These are phyloP conservation scores for Lampris megalopsis DNA, from an alignment of 2,113 vertebrate species.

Conservation along the genomic window DNA sequence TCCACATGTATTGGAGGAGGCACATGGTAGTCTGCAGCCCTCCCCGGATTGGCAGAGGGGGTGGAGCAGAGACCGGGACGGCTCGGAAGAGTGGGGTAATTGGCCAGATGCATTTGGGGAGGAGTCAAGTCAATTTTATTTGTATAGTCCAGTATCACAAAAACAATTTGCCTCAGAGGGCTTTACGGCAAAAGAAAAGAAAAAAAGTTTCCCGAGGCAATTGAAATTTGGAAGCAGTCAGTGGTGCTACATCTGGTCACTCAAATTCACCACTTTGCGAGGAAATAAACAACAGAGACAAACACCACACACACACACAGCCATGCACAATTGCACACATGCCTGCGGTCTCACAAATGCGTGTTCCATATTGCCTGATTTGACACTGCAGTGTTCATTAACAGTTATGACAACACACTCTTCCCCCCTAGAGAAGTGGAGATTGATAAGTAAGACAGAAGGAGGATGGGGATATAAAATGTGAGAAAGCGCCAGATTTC, in stretches of 20 bases:
- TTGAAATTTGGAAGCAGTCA: too few species aligned
- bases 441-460: slow-evolving; percentile 25
- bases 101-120: too few species aligned
- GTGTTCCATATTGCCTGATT: neutral
- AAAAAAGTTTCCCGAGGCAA: too few species aligned
- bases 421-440: slow-evolving; percentile 14
- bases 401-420: slow-evolving; percentile 19
- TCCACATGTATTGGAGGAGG: too few species aligned
- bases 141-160: too few species aligned
- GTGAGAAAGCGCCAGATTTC: slow-evolving; percentile 20
- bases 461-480: slow-evolving; percentile 35
- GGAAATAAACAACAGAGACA: slow-evolving; percentile 1
- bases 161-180: too few species aligned
- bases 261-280: neutral
- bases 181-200: too few species aligned
- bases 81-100: too few species aligned
- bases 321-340: slow-evolving; percentile 1
- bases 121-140: too few species aligned
- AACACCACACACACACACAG: slow-evolving; percentile 2
- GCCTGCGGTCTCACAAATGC: neutral
- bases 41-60: too few species aligned
- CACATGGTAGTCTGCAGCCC: too few species aligned
- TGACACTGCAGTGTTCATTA: slow-evolving; percentile 1
- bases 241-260: neutral
- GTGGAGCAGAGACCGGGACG: too few species aligned